Percentiles rank a stretch among this genome's conserved stretches.
Evolutionary conservation across 2,113 vertebrate genomes (phyloP).

Genomic region (Notarius quadriscutis): DNA sequence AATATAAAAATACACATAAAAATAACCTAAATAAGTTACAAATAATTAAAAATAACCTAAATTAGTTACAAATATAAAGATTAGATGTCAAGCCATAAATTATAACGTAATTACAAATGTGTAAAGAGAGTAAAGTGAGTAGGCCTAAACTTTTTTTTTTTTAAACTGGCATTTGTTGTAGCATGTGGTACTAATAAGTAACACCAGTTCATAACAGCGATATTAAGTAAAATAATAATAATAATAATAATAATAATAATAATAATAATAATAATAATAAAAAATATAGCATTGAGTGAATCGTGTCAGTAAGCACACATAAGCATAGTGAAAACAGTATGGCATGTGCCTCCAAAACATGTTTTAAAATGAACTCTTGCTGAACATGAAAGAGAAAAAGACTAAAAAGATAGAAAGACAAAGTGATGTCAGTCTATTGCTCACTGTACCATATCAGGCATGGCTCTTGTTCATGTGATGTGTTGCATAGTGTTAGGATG

Average conservation of each 20-base stretch:
- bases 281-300: not conserved
- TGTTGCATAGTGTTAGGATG: constrained; percentile 37
- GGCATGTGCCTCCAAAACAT: not conserved
- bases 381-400: constrained; percentile 23
- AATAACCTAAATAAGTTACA: not conserved
- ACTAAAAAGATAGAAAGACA: constrained; percentile 19
- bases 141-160: not conserved
- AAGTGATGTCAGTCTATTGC: constrained; percentile 13
- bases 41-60: not conserved
- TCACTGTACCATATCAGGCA: constrained; percentile 33
- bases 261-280: not conserved
- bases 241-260: no score
- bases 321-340: not conserved
- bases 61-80: not conserved
- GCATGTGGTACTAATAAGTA: not conserved
- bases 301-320: not conserved
- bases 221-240: not conserved
- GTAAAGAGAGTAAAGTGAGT: not conserved
- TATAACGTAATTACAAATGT: not conserved
- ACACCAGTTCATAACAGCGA: not conserved
- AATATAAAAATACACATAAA: not conserved
- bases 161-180: not conserved
- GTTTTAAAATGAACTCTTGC: not conserved
- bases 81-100: not conserved
- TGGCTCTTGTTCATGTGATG: constrained; percentile 48